These are phyloP conservation scores for Triplophysa yarkandensis DNA, from an alignment of 2,797 vertebrate species.

Conservation along the genomic window DNA sequence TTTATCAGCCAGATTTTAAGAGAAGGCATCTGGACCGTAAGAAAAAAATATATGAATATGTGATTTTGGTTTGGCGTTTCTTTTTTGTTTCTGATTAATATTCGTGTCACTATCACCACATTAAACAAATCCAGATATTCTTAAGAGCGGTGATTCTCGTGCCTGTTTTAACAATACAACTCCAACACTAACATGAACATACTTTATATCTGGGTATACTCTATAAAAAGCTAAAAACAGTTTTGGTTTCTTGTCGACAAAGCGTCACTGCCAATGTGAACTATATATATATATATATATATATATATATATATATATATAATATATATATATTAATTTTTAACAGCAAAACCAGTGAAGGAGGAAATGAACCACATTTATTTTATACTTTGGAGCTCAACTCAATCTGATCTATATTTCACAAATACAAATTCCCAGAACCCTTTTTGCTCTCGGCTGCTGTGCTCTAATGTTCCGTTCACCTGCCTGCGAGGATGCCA, in stretches of 20 bases:
- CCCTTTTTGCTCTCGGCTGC: constrained; percentile 10
- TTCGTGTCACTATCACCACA: constrained; percentile 16
- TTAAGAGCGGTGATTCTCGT: neutral
- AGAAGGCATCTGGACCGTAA: constrained; percentile 29
- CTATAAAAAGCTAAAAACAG: too few species aligned
- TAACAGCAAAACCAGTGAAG: neutral
- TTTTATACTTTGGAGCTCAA: constrained; percentile 6
- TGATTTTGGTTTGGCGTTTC: constrained; percentile 39
- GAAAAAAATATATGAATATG: constrained; percentile 22
- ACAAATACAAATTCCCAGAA: constrained; percentile 16
- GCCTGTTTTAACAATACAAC: constrained; percentile 19
- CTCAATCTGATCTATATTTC: constrained; percentile 16
- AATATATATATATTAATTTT: too few species aligned
- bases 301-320: too few species aligned
- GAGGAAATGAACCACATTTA: constrained; percentile 30
- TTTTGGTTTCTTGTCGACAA: too few species aligned
- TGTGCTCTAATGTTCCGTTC: constrained; percentile 22
- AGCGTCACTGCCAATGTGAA: too few species aligned
- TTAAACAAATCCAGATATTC: neutral
- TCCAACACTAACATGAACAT: neutral
- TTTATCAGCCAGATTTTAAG: constrained; percentile 16
- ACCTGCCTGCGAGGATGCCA: constrained; percentile 26
- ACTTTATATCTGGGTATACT: neutral
- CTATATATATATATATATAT: too few species aligned
- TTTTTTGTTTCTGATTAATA: constrained; percentile 19